Conservation (phyloP, 2,113 vertebrate species). For the Alaudala cheleensis region DNA sequence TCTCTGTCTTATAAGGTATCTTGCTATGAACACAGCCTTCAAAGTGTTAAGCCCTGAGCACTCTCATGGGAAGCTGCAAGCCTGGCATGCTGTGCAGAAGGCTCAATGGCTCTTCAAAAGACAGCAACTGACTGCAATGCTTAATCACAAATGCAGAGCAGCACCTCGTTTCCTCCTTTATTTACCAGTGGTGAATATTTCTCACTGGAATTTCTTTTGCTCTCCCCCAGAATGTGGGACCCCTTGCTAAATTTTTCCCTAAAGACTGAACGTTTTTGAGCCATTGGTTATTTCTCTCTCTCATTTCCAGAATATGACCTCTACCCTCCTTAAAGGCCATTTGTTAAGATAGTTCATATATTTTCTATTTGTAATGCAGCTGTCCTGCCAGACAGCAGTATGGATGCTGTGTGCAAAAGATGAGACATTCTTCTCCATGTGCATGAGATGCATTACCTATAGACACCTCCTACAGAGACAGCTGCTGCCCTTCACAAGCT, state of each 20-base stretch:
- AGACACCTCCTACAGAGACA: background rate
- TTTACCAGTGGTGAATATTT: background rate
- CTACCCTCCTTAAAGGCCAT: background rate
- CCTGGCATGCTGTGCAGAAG: background rate
- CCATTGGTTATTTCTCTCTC: background rate
- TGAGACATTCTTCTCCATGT: background rate
- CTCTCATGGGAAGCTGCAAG: background rate
- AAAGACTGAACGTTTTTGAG: background rate
- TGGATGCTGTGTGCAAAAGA: background rate
- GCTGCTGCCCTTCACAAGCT: background rate
- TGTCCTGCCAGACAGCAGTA: background rate
- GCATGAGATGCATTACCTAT: background rate
- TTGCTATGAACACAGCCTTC: background rate
- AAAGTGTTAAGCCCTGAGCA: background rate
- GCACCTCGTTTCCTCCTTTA: background rate
- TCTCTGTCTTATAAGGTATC: background rate
- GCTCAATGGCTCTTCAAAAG: background rate
- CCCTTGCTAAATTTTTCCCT: background rate
- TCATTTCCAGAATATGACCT: background rate
- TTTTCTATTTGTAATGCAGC: background rate
- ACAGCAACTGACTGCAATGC: fast-evolving
- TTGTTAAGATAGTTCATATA: background rate
- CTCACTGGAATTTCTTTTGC: background rate
- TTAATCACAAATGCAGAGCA: background rate
- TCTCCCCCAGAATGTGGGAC: background rate